These are phyloP conservation scores for Hylia prasina DNA, from an alignment of 2,113 vertebrate genomes.

Conservation along the genomic window DNA sequence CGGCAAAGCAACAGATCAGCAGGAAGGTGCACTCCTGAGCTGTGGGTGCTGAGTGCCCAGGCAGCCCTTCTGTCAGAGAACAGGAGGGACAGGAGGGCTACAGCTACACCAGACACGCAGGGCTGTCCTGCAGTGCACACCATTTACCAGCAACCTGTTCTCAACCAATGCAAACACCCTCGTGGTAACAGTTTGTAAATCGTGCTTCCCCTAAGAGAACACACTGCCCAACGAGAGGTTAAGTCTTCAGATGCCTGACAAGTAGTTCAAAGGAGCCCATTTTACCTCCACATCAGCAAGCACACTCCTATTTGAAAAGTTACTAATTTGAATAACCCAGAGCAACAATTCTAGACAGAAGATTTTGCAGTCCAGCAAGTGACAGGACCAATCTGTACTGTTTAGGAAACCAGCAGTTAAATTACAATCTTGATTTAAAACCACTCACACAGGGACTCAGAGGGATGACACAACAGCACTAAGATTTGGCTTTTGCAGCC, in stretches of 20 bases:
- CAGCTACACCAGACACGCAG: background rate
- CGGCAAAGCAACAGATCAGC: rapidly evolving
- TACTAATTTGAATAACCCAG: background rate
- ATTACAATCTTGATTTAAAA: background rate
- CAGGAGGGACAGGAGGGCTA: background rate
- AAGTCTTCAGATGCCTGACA: background rate
- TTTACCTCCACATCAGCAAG: background rate
- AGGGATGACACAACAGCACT: background rate
- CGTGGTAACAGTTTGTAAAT: background rate
- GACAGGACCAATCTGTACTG: background rate
- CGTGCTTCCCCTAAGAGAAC: background rate
- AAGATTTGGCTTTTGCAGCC: background rate
- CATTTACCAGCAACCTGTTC: rapidly evolving
- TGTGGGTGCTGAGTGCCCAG: background rate
- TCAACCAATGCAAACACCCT: background rate
- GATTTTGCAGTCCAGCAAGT: background rate
- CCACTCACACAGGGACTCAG: background rate
- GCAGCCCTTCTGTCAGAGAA: background rate
- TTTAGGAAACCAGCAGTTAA: background rate
- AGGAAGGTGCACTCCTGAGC: background rate
- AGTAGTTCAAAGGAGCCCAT: background rate
- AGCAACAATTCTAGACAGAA: background rate
- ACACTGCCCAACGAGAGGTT: background rate
- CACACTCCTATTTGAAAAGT: background rate
- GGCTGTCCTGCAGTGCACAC: rapidly evolving